Evolutionary conservation across 2,888 invertebrate genomes (phyloP).

Genomic region (Eupithecia inturbata): DNA sequence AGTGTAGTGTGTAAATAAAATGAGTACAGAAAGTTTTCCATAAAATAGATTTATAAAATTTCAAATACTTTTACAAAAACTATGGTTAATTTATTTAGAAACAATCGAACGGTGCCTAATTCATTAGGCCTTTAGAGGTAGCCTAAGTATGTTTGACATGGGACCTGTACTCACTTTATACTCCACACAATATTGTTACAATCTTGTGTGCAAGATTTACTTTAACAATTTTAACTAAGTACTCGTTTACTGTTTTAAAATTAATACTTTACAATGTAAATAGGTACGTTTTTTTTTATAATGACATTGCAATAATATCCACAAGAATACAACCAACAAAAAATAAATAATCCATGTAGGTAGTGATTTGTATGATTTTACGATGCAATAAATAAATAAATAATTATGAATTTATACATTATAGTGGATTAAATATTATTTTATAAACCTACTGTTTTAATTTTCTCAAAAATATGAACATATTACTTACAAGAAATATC

Average conservation of each 20-base stretch:
- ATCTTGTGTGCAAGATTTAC: conserved; percentile 26
- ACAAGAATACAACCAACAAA: conserved; percentile 37
- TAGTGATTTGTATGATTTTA: conserved; percentile 43
- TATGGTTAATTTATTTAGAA: conserved; percentile 50
- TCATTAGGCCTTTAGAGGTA: conserved; percentile 64
- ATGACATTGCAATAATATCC: conserved; percentile 34
- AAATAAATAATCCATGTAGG: conserved; percentile 32
- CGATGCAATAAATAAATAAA: conserved; percentile 41
- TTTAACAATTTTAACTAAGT: conserved; percentile 31
- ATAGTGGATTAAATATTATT: conserved; percentile 39
- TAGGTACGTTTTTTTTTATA: conserved; percentile 26
- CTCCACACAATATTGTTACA: conserved; percentile 34
- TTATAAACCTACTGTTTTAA: conserved; percentile 32
- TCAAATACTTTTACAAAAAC: conserved; percentile 59
- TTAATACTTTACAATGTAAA: conserved; percentile 31
- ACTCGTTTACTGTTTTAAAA: conserved; percentile 32
- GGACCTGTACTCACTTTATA: conserved; percentile 59
- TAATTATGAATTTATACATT: conserved; percentile 41
- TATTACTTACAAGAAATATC: conserved; percentile 41
- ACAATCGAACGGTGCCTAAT: conserved; percentile 49
- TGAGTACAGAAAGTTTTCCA: conserved; percentile 62
- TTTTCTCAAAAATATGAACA: conserved; percentile 39
- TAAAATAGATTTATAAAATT: conserved; percentile 48
- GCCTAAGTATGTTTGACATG: conserved; percentile 39
- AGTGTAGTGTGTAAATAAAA: conserved; percentile 51